Percentiles rank a stretch among this genome's conserved stretches.
phyloP scores from a whole-genome alignment of 2,888 invertebrate species.

The Agrochola lota region DNA sequence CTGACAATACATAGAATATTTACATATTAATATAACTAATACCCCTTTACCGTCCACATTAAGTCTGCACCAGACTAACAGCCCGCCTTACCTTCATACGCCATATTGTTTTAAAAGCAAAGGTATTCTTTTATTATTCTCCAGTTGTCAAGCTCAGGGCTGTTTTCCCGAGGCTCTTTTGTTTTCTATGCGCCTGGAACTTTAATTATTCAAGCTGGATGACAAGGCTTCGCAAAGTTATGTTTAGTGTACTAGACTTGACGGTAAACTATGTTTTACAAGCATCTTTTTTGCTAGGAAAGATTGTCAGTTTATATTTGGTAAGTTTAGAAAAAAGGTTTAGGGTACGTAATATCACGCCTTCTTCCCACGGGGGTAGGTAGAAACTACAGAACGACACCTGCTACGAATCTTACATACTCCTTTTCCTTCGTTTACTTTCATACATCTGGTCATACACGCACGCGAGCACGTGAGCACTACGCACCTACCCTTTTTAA shows the following conservation, averaged over 20 bases:
- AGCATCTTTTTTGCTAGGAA: not conserved
- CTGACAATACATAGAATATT: not conserved
- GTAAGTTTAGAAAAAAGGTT: not conserved
- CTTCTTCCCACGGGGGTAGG: not conserved
- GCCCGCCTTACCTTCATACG: not conserved
- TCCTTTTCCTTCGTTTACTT: no score
- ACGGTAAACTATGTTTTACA: slow-evolving; percentile 12
- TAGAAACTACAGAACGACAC: not conserved
- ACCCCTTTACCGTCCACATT: not conserved
- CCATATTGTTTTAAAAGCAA: slow-evolving; percentile 39
- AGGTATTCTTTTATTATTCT: slow-evolving; percentile 55
- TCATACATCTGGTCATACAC: not conserved
- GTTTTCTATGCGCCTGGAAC: slow-evolving; percentile 39
- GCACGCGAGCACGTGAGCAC: no score
- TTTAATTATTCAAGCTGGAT: slow-evolving; percentile 43
- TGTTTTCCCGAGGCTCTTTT: slow-evolving; percentile 27
- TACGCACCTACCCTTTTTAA: no score
- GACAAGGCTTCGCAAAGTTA: not conserved
- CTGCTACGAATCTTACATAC: no score
- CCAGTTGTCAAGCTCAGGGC: slow-evolving; percentile 55
- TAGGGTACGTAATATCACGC: no score
- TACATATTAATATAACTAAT: not conserved
- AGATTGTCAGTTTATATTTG: not conserved
- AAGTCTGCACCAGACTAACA: slow-evolving; percentile 15
- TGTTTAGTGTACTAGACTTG: not conserved